phyloP scores from a whole-genome alignment of 1,140 invertebrate genomes.

The Eueides isabella region DNA sequence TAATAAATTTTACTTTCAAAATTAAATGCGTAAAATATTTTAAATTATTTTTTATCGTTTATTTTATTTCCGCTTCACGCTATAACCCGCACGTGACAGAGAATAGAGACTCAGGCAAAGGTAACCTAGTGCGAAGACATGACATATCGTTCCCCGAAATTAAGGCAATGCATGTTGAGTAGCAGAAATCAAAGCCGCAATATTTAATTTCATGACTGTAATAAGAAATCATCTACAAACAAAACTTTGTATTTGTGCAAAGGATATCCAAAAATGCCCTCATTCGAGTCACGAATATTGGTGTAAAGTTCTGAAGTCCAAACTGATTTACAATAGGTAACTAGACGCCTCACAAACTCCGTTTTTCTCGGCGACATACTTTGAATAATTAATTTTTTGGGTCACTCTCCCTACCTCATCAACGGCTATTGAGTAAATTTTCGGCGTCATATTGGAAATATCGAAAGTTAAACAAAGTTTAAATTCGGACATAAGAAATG shows the following conservation, averaged over 20 bases:
- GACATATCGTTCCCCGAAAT: too few species aligned
- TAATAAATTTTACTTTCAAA: too few species aligned
- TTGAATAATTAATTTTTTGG: conserved; percentile 72
- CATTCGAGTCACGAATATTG: conserved; percentile 41
- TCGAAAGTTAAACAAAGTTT: neutral
- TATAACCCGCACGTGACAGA: too few species aligned
- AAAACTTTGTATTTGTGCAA: neutral
- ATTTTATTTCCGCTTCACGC: too few species aligned
- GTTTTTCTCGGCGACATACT: conserved; percentile 61
- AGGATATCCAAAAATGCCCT: neutral
- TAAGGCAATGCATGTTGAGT: too few species aligned
- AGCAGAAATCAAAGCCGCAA: too few species aligned
- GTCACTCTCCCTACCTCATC: conserved; percentile 63
- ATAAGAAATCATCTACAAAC: neutral
- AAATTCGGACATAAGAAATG: too few species aligned
- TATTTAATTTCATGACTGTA: too few species aligned
- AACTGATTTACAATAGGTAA: conserved; percentile 47
- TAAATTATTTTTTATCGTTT: too few species aligned
- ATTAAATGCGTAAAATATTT: too few species aligned
- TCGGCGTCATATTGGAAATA: conserved; percentile 15
- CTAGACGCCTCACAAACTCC: conserved; percentile 41
- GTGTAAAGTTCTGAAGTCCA: conserved; percentile 20
- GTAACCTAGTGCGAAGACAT: too few species aligned
- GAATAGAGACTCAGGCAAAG: too few species aligned
- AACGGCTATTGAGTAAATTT: conserved; percentile 58